These are phyloP conservation scores for Luehdorfia chinensis DNA, from an alignment of 1,140 invertebrate species.

Conservation along the genomic window DNA sequence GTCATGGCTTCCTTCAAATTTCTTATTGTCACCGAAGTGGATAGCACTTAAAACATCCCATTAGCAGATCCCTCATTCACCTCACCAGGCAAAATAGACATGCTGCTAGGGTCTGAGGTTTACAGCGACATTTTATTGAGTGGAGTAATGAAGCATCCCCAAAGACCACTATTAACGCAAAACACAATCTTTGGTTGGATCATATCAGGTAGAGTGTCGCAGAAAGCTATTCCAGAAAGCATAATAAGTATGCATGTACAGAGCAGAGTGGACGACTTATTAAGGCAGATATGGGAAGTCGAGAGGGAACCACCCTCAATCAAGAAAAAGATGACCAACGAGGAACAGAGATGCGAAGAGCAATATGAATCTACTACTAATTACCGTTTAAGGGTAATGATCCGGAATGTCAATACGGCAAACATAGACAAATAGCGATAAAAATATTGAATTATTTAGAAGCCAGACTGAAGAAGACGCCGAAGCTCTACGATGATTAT, in stretches of 20 bases:
- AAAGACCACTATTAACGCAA: constrained; percentile 17
- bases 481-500: constrained; percentile 22
- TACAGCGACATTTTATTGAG: constrained; percentile 20
- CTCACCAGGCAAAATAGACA: constrained; percentile 22
- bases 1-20: constrained; percentile 13
- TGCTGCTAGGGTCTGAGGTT: constrained; percentile 22
- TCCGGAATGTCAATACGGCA: constrained; percentile 25
- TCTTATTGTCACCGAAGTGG: constrained; percentile 11
- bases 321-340: constrained; percentile 21
- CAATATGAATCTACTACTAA: constrained; percentile 26
- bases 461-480: constrained; percentile 23
- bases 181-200: constrained; percentile 23
- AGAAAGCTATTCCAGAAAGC: constrained; percentile 1
- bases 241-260: constrained; percentile 24
- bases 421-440: constrained; percentile 21
- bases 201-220: constrained; percentile 14
- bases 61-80: constrained; percentile 20
- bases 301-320: constrained; percentile 28
- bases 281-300: constrained; percentile 34
- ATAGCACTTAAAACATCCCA: constrained; percentile 2
- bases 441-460: constrained; percentile 27
- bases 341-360: constrained; percentile 27
- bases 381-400: constrained; percentile 26
- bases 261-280: constrained; percentile 23
- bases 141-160: constrained; percentile 13